phyloP scores from a whole-genome alignment of 2,113 vertebrate genomes.

The Chiloscyllium plagiosum region DNA sequence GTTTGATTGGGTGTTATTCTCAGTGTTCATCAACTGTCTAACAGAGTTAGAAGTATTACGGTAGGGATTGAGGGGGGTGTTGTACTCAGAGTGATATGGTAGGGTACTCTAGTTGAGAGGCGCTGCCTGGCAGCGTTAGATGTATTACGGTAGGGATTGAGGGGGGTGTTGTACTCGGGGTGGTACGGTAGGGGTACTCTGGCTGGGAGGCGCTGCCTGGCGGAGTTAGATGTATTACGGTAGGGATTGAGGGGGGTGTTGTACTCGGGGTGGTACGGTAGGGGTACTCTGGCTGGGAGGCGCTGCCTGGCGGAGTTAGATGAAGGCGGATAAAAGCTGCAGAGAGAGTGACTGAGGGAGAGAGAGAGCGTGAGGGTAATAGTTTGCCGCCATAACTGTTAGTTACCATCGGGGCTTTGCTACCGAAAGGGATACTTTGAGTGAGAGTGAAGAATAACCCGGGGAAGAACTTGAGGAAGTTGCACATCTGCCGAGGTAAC shows the following conservation, averaged over 20 bases:
- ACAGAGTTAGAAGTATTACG: neutral
- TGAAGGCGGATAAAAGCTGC: conserved; percentile 26
- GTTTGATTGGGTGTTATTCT: too few species aligned
- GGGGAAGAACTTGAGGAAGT: too few species aligned
- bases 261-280: too few species aligned
- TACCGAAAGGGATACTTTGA: neutral
- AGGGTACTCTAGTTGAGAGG: neutral
- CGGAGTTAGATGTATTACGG: neutral
- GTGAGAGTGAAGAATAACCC: too few species aligned
- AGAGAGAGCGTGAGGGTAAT: too few species aligned
- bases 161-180: neutral
- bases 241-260: neutral
- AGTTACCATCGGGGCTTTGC: neutral
- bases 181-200: neutral
- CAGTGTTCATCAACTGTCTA: too few species aligned
- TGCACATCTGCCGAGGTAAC: neutral
- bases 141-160: neutral
- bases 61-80: neutral
- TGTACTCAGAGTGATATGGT: neutral
- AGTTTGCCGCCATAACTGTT: neutral
- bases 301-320: neutral
- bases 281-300: too few species aligned
- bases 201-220: neutral
- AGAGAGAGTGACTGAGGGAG: neutral
- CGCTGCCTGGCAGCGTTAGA: too few species aligned